Base-by-base conservation (phyloP, 2,113 vertebrate species). In the Chiloscyllium plagiosum region DNA sequence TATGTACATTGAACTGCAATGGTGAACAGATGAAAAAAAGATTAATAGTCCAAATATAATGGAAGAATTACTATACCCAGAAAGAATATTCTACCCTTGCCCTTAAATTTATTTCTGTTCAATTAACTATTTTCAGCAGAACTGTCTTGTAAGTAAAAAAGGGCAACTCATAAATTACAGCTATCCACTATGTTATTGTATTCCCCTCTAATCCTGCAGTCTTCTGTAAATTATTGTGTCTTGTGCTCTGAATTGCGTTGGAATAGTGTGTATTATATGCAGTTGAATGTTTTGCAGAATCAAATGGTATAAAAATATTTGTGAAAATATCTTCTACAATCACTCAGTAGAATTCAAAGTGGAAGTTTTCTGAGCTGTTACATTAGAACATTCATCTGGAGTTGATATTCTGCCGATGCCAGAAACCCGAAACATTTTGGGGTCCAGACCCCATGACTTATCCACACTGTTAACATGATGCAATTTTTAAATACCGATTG, bases 111-210 rank as follows among this genome's bases (percentile, higher is more conserved):
- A 8, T 70, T 94, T 70, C 93, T 70, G 93, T 68, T 70, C 20
- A 70, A 47, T 70, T 94, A 70, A 69, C 8, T 94, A 17, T 37
- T 69, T 22, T 68, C 42, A 65, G 65, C 61, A 68, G 52, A 37
- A 65, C n/a, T 94, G 17, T 17, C 66, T 94, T 94, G 26, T 70
- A 15, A 50, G 66, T 47, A 24, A 94, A 94, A 70, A 42, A 69
- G 70, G n/a, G 70, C 87, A 92, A 61, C 10, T 94, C 20, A 94
- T 70, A 68, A 70, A 94, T 94, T 94, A 22, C 66, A 70, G 66
- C 24, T 37, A 70, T 94, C 65, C 12, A 65, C 29, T 0, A 90
- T 90, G 22, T 33, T 90, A 17, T 89, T 89, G 8, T 42, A 50
- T 70, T 69, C 5, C n/a, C 66, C 37, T 47, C 22, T 70, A 42